Evolutionary conservation across 2,888 invertebrate genomes (phyloP).

Genomic region (Stenichneumon culpator): DNA sequence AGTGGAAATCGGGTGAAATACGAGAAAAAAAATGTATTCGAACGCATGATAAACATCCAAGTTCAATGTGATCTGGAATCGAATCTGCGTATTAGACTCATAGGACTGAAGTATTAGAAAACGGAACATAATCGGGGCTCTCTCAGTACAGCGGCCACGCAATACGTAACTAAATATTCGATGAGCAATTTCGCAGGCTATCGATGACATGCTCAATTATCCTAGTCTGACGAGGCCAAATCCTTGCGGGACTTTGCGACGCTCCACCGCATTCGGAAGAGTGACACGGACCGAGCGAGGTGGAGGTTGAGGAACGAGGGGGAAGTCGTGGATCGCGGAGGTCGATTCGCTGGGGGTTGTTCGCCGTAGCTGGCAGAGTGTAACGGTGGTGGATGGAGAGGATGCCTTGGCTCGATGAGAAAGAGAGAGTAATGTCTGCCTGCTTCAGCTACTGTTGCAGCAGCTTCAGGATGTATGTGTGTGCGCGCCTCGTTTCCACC

Average conservation of each 20-base stretch:
- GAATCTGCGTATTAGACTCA: too few species aligned
- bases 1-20: not conserved
- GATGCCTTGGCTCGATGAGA: not conserved
- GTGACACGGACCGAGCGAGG: not conserved
- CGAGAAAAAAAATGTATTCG: not conserved
- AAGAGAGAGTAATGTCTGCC: not conserved
- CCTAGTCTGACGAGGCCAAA: not conserved
- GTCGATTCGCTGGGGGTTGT: constrained; percentile 1
- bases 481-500: constrained; percentile 5
- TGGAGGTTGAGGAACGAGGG: not conserved
- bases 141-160: not conserved
- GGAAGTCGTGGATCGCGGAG: not conserved
- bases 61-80: not conserved
- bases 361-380: not conserved
- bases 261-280: not conserved
- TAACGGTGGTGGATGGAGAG: not conserved
- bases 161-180: not conserved
- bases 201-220: not conserved
- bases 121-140: not conserved
- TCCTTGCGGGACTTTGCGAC: not conserved
- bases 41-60: not conserved
- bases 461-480: not conserved
- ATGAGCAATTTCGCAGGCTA: not conserved
- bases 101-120: too few species aligned
- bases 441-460: not conserved